Conservation (phyloP, 2,113 vertebrate genomes). For the Dolichallabes microphthalmus region DNA sequence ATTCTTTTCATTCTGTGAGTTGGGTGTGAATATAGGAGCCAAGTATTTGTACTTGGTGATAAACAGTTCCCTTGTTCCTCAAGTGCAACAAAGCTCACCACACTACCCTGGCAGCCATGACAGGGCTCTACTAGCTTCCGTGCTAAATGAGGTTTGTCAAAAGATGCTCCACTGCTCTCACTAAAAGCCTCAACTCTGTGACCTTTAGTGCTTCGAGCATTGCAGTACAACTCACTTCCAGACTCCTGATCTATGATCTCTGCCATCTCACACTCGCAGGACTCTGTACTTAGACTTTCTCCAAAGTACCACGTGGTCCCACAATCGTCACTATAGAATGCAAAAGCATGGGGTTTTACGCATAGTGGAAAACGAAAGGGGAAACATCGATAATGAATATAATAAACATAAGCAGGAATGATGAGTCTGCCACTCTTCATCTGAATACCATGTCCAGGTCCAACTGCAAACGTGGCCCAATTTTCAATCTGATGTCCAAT, state of each 20-base stretch:
- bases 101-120: constrained; percentile 86
- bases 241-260: constrained; percentile 69
- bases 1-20: constrained; percentile 66
- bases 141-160: constrained; percentile 65
- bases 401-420: constrained; percentile 85
- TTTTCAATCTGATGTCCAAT: constrained; percentile 73
- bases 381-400: constrained; percentile 61
- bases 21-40: constrained; percentile 90
- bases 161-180: constrained; percentile 67
- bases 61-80: constrained; percentile 55
- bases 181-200: constrained; percentile 80
- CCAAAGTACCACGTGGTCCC: constrained; percentile 80
- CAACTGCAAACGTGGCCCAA: constrained; percentile 91
- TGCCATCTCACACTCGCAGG: constrained; percentile 88
- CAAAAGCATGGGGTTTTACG: constrained; percentile 73
- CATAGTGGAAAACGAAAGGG: constrained; percentile 57
- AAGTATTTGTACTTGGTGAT: constrained; percentile 66
- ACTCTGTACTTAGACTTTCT: constrained; percentile 49
- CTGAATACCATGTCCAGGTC: constrained; percentile 89
- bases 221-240: constrained; percentile 80
- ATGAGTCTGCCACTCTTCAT: constrained; percentile 78
- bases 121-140: constrained; percentile 70
- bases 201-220: constrained; percentile 70
- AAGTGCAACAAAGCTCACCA: constrained; percentile 79
- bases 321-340: constrained; percentile 84